A percentile compares a stretch with the other conserved stretches of the same genome.
These are phyloP conservation scores for Branchipolynoe longqiensis DNA, from an alignment of 2,888 invertebrate genomes.

Conservation along the genomic window DNA sequence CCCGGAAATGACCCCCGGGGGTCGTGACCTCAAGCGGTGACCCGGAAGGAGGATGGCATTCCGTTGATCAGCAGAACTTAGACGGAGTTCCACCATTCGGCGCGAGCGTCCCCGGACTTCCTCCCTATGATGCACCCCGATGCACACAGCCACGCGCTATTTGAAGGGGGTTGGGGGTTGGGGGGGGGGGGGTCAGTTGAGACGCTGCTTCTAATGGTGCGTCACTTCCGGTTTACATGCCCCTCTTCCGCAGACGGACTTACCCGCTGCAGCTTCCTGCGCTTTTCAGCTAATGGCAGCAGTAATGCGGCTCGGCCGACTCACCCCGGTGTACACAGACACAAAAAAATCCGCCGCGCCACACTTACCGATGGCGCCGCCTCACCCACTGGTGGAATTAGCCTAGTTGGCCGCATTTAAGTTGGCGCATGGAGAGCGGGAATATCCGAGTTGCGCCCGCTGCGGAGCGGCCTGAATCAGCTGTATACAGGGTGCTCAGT, in stretches of 20 bases:
- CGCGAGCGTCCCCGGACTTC: not conserved
- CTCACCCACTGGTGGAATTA: not conserved
- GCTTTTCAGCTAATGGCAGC: not conserved
- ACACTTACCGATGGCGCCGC: not conserved
- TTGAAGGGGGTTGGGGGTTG: conserved; percentile 2
- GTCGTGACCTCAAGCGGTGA: not conserved
- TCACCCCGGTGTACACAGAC: not conserved
- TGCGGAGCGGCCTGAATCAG: not conserved
- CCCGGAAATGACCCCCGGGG: not conserved
- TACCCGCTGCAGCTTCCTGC: not conserved
- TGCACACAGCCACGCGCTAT: not conserved
- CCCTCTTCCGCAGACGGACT: no score
- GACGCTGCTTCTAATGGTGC: no score
- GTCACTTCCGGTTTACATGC: no score
- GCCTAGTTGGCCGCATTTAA: not conserved
- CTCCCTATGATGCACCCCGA: not conserved
- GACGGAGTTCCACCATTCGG: not conserved
- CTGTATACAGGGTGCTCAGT: not conserved
- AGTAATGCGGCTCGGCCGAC: no score
- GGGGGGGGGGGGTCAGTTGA: not conserved
- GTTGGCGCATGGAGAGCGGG: no score
- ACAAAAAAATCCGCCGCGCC: not conserved
- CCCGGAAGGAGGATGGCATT: conserved; percentile 2
- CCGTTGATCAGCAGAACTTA: not conserved
- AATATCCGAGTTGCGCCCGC: no score